phyloP scores from a whole-genome alignment of 2,797 vertebrate species.

The Tragelaphus oryx region DNA sequence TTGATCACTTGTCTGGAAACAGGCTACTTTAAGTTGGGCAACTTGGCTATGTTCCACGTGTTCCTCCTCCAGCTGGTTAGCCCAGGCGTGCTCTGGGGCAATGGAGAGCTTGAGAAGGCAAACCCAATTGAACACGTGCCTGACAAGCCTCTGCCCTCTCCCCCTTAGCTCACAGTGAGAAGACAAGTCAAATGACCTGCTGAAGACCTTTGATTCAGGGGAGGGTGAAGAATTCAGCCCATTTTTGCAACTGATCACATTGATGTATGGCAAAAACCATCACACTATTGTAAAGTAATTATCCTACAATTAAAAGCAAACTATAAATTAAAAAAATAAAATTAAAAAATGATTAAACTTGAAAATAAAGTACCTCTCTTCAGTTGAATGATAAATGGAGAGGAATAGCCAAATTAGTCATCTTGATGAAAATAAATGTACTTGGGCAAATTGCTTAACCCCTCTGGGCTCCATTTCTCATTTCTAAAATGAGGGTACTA shows the following conservation, averaged over 20 bases:
- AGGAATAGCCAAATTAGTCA: background rate
- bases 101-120: background rate
- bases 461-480: background rate
- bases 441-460: background rate
- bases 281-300: background rate
- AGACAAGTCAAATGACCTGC: background rate
- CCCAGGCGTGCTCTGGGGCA: rapidly evolving
- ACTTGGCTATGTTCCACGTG: rapidly evolving
- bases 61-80: background rate
- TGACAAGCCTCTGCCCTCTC: background rate
- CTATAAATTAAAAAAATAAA: background rate
- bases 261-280: background rate
- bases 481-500: background rate
- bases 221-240: background rate
- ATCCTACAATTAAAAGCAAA: background rate
- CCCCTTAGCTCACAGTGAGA: background rate
- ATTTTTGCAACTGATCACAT: background rate
- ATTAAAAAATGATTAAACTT: background rate
- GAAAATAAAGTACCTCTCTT: background rate
- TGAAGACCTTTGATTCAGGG: background rate
- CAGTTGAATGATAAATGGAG: background rate
- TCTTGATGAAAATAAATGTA: slow-evolving; percentile 11
- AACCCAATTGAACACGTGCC: background rate
- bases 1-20: background rate
- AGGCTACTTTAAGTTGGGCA: background rate